Percentiles rank a stretch among this genome's conserved stretches.
Evolutionary conservation across 2,113 vertebrate species (phyloP).

Genomic region (Nipponia nippon): DNA sequence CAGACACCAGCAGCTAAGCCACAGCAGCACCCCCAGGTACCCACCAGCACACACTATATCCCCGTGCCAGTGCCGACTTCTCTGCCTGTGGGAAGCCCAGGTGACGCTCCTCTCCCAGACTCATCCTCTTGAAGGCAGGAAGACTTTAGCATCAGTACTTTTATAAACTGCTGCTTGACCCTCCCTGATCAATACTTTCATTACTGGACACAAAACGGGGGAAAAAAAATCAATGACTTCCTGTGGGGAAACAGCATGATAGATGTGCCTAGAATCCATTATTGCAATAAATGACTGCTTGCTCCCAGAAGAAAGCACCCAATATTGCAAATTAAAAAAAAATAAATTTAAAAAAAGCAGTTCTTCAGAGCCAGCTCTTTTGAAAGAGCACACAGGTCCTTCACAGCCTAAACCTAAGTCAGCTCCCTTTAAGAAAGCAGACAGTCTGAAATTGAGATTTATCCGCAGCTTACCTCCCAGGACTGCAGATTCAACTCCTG

Average conservation of each 20-base stretch:
- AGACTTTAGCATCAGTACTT: not conserved
- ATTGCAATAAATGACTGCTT: not conserved
- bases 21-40: not conserved
- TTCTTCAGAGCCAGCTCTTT: not conserved
- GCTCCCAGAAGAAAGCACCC: not conserved
- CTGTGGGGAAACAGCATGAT: not conserved
- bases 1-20: not conserved
- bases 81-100: not conserved
- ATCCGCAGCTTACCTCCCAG: constrained; percentile 65
- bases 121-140: not conserved
- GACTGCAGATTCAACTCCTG: constrained; percentile 45
- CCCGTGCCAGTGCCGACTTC: not conserved
- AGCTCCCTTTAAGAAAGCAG: constrained; percentile 47
- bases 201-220: constrained; percentile 47
- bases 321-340: not conserved
- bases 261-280: constrained; percentile 7
- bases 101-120: not conserved
- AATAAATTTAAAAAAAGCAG: not conserved
- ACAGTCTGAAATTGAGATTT: constrained; percentile 62
- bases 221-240: constrained; percentile 53
- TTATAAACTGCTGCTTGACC: constrained; percentile 53
- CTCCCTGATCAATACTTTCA: constrained; percentile 68
- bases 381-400: not conserved
- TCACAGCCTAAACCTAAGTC: not conserved
- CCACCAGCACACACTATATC: not conserved